phyloP scores from a whole-genome alignment of 2,113 vertebrate species.

The Spheniscus mendiculus region DNA sequence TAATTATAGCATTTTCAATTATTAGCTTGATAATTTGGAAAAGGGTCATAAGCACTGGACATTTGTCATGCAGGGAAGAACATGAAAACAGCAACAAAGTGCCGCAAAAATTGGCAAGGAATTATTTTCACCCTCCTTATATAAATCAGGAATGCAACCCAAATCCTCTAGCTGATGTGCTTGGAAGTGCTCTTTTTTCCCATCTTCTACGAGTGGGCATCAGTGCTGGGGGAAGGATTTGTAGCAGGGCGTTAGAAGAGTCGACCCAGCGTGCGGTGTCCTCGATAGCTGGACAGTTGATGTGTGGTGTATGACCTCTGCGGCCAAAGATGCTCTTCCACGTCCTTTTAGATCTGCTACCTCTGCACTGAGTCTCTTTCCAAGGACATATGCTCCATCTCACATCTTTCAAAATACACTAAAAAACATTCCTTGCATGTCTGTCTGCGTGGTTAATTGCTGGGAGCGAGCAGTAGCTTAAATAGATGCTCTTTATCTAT shows the following conservation, averaged over 20 bases:
- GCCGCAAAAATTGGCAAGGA: not conserved
- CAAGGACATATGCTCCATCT: not conserved
- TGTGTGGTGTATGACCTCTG: not conserved
- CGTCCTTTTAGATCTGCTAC: not conserved
- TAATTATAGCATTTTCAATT: not conserved
- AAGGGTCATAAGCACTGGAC: not conserved
- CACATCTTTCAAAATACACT: not conserved
- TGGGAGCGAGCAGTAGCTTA: not conserved
- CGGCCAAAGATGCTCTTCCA: not conserved
- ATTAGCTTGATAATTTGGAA: not conserved
- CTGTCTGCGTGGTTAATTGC: not conserved
- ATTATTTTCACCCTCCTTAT: not conserved
- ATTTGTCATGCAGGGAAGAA: not conserved
- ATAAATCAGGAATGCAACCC: not conserved
- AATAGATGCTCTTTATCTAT: not conserved
- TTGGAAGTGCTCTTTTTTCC: not conserved
- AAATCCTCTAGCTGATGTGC: not conserved
- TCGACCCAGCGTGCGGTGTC: accelerated
- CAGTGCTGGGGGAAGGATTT: not conserved
- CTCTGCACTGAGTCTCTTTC: not conserved
- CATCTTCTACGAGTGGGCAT: not conserved
- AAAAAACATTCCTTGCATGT: not conserved
- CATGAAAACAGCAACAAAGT: not conserved
- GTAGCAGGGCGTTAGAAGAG: not conserved
- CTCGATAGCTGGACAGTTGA: not conserved